A percentile compares a stretch with the other conserved stretches of the same genome.
phyloP scores from a whole-genome alignment of 2,888 invertebrate genomes.

The Platycheirus albimanus region DNA sequence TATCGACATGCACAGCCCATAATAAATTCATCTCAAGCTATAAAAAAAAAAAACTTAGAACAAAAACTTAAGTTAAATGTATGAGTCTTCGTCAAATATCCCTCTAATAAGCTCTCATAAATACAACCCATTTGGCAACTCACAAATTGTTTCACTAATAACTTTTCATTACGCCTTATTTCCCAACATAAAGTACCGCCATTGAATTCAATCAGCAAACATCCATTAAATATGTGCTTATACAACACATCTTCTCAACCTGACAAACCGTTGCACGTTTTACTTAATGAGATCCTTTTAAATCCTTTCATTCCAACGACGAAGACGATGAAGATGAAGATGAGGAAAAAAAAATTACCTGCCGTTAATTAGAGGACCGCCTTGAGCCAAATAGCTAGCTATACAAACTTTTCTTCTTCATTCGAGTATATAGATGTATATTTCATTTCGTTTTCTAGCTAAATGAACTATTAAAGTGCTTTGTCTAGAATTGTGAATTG shows the following conservation, averaged over 20 bases:
- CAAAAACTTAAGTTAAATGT: no score
- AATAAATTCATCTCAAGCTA: no score
- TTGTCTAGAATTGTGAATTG: constrained; percentile 2
- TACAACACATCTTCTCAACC: neutral
- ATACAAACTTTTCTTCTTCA: constrained; percentile 11
- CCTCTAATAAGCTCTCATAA: neutral
- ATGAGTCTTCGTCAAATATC: neutral
- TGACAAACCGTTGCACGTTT: constrained; percentile 12
- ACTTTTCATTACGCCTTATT: constrained; percentile 2
- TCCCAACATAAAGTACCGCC: neutral
- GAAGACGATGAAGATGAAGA: neutral
- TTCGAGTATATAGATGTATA: no score
- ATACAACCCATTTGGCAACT: neutral
- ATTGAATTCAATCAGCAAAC: constrained; percentile 27
- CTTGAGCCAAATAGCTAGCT: constrained; percentile 35
- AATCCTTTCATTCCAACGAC: constrained; percentile 34
- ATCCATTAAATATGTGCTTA: constrained; percentile 16
- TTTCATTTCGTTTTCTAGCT: neutral
- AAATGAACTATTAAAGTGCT: constrained; percentile 41
- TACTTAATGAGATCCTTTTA: constrained; percentile 41
- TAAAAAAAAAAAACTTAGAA: no score
- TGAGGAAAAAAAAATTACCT: constrained; percentile 27
- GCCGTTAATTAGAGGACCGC: constrained; percentile 47
- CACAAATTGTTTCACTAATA: constrained; percentile 10
- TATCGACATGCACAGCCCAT: no score